Base-by-base conservation (phyloP, 2,888 invertebrate genomes). In the Zhuqinia jingwanae region DNA sequence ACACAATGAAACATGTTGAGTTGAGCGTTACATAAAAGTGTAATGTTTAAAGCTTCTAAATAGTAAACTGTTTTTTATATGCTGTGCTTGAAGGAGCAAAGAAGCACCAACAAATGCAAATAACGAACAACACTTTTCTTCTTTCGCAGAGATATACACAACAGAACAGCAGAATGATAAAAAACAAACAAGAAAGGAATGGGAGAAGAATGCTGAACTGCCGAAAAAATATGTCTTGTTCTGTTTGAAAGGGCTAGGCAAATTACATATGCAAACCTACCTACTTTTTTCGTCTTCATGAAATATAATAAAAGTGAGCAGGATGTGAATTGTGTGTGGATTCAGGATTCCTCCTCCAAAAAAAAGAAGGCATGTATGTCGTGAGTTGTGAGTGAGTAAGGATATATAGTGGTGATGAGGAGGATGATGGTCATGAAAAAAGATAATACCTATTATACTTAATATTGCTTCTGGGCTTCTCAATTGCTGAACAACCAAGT, bases 251-350 rank as follows among this genome's bases (percentile, higher is more conserved):
- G n/a, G n/a, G n/a, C n/a, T n/a, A n/a, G n/a, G n/a, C n/a, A 63
- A 17, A 36, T 63, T 36, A 25, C 25, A 25, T 13, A 30, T 27
- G 60, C 36, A 63, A 63, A 30, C 30, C 36, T 53, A 53, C 53
- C 17, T 17, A 53, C 53, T n/a, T n/a, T 15, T 63, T 17, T 20
- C 63, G 10, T 17, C 36, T 36, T 63, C n/a, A n/a, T 63, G n/a
- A 15, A 27, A 27, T 10, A 47, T 15, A 58, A 60, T 63, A 36
- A 36, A 63, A 63, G 15, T 36, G 63, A 63, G 36, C 63, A 63
- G 63, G 63, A 63, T 63, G 58, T 58, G 47, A n/a, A 47, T 25
- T n/a, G n/a, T n/a, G n/a, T n/a, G 63, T 63, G 36, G 17, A 63
- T 13, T 63, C 63, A 30, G n/a, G n/a, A n/a, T n/a, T n/a, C n/a